phyloP scores from a whole-genome alignment of 2,113 vertebrate species.

The human region GRCh38 chr7:133449501-133450000 shows the following conservation, averaged over 20 bases:
- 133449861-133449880: background rate
- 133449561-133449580: background rate
- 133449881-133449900: background rate
- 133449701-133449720: background rate
- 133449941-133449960: background rate
- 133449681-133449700: background rate
- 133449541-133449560: background rate
- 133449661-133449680: background rate
- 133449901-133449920: background rate
- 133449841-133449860: background rate
- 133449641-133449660: background rate
- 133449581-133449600: background rate
- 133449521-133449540: background rate
- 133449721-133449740: background rate
- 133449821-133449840: background rate
- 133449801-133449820: background rate
- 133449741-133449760: too few species aligned
- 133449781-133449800: background rate
- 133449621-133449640: background rate
- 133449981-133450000: background rate
- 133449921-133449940: background rate
- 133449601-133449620: background rate
- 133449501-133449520: background rate
- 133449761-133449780: background rate
- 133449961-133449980: background rate